phyloP scores from a whole-genome alignment of 2,888 invertebrate species.

The Eupithecia dodoneata region DNA sequence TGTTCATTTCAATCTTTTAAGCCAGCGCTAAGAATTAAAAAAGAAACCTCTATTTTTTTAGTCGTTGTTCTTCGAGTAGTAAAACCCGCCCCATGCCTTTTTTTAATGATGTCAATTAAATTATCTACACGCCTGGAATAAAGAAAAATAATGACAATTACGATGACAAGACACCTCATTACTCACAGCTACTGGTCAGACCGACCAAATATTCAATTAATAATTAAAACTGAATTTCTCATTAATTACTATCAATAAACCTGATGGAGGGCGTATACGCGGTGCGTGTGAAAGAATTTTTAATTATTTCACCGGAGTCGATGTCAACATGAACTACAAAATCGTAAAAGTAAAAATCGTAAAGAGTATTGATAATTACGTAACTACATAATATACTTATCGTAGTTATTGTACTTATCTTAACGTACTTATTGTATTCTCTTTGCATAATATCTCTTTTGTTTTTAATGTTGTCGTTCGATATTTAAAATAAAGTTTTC shows the following conservation, averaged over 20 bases:
- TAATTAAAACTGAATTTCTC: constrained; percentile 38
- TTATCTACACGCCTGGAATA: background rate
- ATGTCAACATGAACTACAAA: constrained; percentile 16
- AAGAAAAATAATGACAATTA: constrained; percentile 12
- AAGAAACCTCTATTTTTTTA: background rate
- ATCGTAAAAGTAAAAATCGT: constrained; percentile 1
- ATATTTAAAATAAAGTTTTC: background rate
- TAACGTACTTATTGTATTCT: too few relatives aligned
- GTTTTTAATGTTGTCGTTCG: background rate
- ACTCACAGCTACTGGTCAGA: constrained; percentile 28
- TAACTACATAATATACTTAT: background rate
- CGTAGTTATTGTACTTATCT: too few relatives aligned
- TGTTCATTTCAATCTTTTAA: background rate
- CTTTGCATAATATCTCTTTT: background rate
- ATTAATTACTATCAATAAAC: constrained; percentile 41
- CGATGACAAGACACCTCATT: constrained; percentile 48
- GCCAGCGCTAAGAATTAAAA: background rate
- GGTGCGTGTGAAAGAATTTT: constrained; percentile 35
- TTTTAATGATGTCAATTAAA: background rate
- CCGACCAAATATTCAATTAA: constrained; percentile 31
- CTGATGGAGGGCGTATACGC: constrained; percentile 34
- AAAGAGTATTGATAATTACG: background rate
- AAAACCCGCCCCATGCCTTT: background rate
- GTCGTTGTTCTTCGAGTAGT: background rate
- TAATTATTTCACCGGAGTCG: constrained; percentile 32